phyloP scores from a whole-genome alignment of 1,140 invertebrate genomes.

The Stratiolaelaps scimitus region DNA sequence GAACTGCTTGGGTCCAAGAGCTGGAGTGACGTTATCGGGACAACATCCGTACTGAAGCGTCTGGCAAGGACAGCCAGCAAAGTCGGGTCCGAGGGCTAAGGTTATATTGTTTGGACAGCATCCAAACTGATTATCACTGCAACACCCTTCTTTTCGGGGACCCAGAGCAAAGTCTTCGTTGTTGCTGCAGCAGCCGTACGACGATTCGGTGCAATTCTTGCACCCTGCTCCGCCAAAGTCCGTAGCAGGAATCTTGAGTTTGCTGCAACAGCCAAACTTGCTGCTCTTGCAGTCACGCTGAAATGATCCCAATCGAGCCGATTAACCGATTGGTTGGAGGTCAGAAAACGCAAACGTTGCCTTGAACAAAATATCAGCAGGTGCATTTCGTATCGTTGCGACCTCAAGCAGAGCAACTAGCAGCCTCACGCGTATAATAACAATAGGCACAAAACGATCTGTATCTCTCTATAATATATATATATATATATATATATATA shows the following conservation, averaged over 20 bases:
- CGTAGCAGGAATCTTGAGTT: neutral
- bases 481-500: no score
- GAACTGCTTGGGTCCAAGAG: constrained; percentile 55
- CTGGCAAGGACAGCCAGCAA: constrained; percentile 45
- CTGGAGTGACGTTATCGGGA: constrained; percentile 70
- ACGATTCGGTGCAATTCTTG: constrained; percentile 32
- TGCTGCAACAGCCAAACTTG: neutral
- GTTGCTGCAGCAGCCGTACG: constrained; percentile 45
- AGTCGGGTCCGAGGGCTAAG: constrained; percentile 51
- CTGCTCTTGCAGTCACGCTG: constrained; percentile 7
- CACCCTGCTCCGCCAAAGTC: neutral
- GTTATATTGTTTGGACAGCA: constrained; percentile 79
- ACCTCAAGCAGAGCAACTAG: no score
- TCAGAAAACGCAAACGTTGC: no score
- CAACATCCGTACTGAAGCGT: constrained; percentile 52
- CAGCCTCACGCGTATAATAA: no score
- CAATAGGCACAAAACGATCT: no score
- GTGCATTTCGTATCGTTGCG: no score
- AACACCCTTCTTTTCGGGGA: constrained; percentile 41
- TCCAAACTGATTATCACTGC: constrained; percentile 46
- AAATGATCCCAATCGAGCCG: constrained; percentile 49
- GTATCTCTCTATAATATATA: no score
- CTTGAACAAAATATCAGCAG: no score
- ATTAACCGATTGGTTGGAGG: no score
- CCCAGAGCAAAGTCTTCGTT: constrained; percentile 43